Conservation (phyloP, 1,140 invertebrate genomes). For the Charaxes varanes region DNA sequence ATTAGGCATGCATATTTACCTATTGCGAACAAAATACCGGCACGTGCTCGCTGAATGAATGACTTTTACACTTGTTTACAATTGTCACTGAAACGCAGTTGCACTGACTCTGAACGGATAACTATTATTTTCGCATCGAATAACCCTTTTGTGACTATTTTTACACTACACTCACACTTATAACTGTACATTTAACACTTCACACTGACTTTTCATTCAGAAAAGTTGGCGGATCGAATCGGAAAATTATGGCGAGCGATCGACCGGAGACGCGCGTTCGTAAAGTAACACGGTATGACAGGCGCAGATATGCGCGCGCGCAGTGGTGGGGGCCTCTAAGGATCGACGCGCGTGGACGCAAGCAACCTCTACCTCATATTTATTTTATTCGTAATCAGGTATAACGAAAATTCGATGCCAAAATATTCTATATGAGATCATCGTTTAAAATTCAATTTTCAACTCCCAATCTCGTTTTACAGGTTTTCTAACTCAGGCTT, state of each 20-base stretch:
- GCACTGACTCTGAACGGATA: background rate
- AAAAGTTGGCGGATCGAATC: conserved; percentile 50
- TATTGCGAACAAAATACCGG: conserved; percentile 5
- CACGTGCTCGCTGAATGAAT: conserved; percentile 20
- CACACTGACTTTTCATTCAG: conserved; percentile 54
- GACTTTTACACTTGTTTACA: conserved; percentile 27
- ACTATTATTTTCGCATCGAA: background rate
- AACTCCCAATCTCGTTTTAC: conserved; percentile 12
- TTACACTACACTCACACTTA: conserved; percentile 32
- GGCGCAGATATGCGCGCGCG: conserved; percentile 34
- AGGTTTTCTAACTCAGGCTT: conserved; percentile 13
- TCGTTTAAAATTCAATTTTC: conserved; percentile 8
- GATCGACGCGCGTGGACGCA: conserved; percentile 40
- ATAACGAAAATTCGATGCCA: conserved; percentile 11
- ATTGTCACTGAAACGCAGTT: conserved; percentile 24
- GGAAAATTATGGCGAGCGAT: conserved; percentile 40
- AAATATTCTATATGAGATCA: conserved; percentile 15
- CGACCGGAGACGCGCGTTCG: conserved; percentile 44
- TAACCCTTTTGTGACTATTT: background rate
- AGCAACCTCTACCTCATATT: conserved; percentile 20
- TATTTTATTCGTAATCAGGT: conserved; percentile 26
- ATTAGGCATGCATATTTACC: conserved; percentile 9
- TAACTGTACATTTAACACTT: conserved; percentile 21
- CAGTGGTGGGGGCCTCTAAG: conserved; percentile 39
- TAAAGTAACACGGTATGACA: conserved; percentile 44